A percentile compares a stretch with the other conserved stretches of the same genome.
These are phyloP conservation scores for Euplexia lucipara DNA, from an alignment of 2,888 invertebrate species.

Conservation along the genomic window DNA sequence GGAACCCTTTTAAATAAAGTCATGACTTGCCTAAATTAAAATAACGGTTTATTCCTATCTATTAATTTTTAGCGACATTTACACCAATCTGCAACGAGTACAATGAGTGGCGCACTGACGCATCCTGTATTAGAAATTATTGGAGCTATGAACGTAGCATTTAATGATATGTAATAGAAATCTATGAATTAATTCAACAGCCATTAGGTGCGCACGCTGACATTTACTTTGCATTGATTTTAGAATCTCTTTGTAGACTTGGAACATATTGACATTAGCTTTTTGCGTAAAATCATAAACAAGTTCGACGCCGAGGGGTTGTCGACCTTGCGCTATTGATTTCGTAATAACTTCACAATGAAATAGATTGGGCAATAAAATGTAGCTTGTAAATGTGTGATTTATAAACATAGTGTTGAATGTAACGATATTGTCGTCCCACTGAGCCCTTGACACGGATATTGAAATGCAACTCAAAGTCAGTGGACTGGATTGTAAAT, in stretches of 20 bases:
- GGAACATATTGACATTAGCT: conserved; percentile 33
- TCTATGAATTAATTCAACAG: conserved; percentile 35
- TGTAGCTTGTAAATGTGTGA: conserved; percentile 49
- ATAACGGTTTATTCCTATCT: background rate
- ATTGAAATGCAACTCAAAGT: conserved; percentile 77
- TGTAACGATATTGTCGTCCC: conserved; percentile 61
- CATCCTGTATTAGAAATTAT: conserved; percentile 37
- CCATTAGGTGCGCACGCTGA: conserved; percentile 26
- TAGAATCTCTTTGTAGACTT: conserved; percentile 44
- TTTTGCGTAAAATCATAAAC: conserved; percentile 52
- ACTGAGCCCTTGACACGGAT: conserved; percentile 77
- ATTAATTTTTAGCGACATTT: conserved; percentile 1
- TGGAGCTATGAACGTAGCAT: conserved; percentile 41
- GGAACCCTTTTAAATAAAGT: background rate
- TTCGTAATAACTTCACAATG: conserved; percentile 55
- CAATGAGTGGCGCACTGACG: conserved; percentile 19
- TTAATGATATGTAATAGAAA: conserved; percentile 49
- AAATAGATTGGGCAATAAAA: conserved; percentile 54
- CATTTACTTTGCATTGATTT: conserved; percentile 35
- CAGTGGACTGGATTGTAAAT: conserved; percentile 74
- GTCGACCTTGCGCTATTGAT: conserved; percentile 61
- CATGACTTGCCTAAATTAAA: background rate
- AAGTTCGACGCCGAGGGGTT: conserved; percentile 53
- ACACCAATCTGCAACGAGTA: conserved; percentile 23
- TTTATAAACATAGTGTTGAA: conserved; percentile 53